phyloP scores from a whole-genome alignment of 35 echinoderm and acorn worm genomes.

The Heliocidaris erythrogramma region DNA sequence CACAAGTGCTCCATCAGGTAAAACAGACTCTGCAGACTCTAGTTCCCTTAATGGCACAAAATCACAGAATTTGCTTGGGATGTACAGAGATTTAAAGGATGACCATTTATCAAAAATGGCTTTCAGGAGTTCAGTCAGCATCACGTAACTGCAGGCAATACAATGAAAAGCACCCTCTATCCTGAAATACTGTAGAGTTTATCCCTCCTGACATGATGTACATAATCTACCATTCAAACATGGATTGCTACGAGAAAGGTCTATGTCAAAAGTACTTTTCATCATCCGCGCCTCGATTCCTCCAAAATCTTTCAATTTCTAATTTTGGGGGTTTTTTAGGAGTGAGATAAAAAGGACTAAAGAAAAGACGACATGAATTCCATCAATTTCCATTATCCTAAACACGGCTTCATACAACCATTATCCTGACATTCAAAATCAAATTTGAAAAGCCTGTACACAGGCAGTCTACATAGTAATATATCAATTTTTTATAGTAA shows the following conservation, averaged over 20 bases:
- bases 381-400: too few species aligned
- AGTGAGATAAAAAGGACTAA: too few species aligned
- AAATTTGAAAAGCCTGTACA: too few species aligned
- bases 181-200: not conserved
- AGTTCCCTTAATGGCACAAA: not conserved
- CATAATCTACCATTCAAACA: not conserved
- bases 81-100: not conserved
- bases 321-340: not conserved
- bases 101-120: not conserved
- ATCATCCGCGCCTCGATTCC: not conserved
- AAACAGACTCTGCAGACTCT: not conserved
- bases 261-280: not conserved
- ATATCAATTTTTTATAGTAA: too few species aligned
- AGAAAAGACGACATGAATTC: too few species aligned
- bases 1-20: too few species aligned
- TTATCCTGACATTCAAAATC: too few species aligned
- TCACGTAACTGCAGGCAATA: not conserved
- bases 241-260: not conserved
- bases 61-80: not conserved
- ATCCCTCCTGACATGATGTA: not conserved
- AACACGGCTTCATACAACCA: too few species aligned
- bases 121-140: not conserved
- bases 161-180: not conserved
- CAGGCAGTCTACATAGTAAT: too few species aligned
- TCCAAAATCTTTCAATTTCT: not conserved